Conservation (phyloP, 2,888 invertebrate species). For the Orthosia gothica region DNA sequence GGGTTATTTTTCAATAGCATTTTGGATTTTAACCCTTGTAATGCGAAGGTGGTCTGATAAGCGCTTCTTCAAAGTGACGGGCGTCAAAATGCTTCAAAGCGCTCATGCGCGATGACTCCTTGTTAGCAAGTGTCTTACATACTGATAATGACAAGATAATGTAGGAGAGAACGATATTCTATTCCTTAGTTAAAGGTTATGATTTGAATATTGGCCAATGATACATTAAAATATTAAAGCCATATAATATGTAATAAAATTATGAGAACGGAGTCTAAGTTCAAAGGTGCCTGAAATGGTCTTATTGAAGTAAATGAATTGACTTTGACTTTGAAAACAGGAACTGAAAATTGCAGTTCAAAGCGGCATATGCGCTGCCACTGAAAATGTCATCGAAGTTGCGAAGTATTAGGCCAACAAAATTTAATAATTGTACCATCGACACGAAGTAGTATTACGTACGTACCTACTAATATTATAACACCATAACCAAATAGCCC, state of each 20-base stretch:
- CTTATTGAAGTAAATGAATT: no score
- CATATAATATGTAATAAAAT: background rate
- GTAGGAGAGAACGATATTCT: conserved; percentile 61
- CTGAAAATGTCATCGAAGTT: no score
- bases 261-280: background rate
- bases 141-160: conserved; percentile 85
- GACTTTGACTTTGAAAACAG: no score
- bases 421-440: background rate
- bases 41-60: conserved; percentile 80
- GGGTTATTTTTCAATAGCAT: conserved; percentile 60
- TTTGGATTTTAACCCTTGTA: conserved; percentile 71
- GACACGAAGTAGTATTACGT: background rate
- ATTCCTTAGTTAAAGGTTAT: conserved; percentile 52
- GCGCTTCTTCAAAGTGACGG: conserved; percentile 83
- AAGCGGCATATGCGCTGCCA: no score
- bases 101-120: conserved; percentile 88
- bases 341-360: no score
- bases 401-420: background rate
- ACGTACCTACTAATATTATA: conserved; percentile 21
- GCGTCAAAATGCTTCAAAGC: conserved; percentile 86
- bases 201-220: conserved; percentile 29
- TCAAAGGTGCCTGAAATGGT: background rate
- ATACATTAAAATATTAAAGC: conserved; percentile 2
- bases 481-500: conserved; percentile 35
- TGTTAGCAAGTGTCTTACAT: conserved; percentile 84